These are phyloP conservation scores for Clunio marinus DNA, from an alignment of 2,888 invertebrate genomes.

Conservation along the genomic window DNA sequence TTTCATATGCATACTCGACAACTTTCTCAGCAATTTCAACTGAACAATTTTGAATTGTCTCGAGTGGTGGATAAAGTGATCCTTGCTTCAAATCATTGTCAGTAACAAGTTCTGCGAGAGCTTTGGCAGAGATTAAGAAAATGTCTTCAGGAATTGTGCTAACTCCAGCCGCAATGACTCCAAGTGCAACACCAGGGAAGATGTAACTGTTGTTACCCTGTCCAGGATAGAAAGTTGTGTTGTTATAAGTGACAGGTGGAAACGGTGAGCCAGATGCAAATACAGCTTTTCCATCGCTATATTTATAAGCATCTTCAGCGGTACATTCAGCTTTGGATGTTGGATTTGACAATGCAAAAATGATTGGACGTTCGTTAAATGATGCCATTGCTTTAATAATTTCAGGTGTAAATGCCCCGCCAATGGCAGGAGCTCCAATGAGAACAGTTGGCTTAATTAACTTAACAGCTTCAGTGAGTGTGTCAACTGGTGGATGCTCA, in stretches of 20 bases:
- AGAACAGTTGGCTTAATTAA: conserved; percentile 80
- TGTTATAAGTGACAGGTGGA: conserved; percentile 73
- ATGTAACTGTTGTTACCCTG: conserved; percentile 99
- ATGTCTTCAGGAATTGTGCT: conserved; percentile 85
- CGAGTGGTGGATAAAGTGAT: conserved; percentile 87
- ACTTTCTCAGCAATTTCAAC: conserved; percentile 78
- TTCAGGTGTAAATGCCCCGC: conserved; percentile 86
- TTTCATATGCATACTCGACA: conserved; percentile 75
- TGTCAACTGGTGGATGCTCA: conserved; percentile 67
- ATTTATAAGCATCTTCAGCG: conserved; percentile 91
- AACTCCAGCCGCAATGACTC: conserved; percentile 82
- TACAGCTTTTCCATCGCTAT: conserved; percentile 82
- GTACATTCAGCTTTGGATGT: conserved; percentile 98
- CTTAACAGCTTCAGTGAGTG: conserved; percentile 75
- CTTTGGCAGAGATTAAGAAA: conserved; percentile 86
- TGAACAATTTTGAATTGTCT: conserved; percentile 78
- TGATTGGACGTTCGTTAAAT: conserved; percentile 79
- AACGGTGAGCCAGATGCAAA: conserved; percentile 98
- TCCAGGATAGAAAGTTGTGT: conserved; percentile 79
- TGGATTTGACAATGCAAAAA: conserved; percentile 98
- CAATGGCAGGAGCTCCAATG: conserved; percentile 91
- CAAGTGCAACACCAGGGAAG: conserved; percentile 94
- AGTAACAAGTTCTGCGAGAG: conserved; percentile 75
- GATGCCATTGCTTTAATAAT: conserved; percentile 83
- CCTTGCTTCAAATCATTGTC: conserved; percentile 76